Evolutionary conservation across 1,140 invertebrate genomes (phyloP).

Genomic region (Calliopsis andreniformis): DNA sequence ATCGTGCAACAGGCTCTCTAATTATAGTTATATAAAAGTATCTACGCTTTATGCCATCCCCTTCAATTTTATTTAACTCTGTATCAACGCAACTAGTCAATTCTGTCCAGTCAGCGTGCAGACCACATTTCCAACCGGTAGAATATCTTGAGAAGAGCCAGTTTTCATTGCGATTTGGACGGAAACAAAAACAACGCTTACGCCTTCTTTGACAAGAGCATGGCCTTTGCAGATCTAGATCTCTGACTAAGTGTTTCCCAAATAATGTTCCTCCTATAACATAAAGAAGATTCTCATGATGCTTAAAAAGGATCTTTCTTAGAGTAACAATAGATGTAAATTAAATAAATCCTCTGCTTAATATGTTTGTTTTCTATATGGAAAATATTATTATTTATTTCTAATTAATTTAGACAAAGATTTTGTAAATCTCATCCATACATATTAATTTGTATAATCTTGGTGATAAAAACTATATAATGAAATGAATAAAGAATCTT

Average conservation of each 20-base stretch:
- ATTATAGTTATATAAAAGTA: slow-evolving; percentile 99
- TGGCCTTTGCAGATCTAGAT: slow-evolving; percentile 93
- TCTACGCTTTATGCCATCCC: slow-evolving; percentile 88
- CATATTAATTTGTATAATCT: no score
- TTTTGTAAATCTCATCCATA: no score
- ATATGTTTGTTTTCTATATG: no score
- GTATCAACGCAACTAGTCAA: slow-evolving; percentile 93
- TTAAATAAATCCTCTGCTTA: no score
- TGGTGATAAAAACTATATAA: no score
- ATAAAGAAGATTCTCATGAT: slow-evolving; percentile 22
- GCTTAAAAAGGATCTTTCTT: background rate
- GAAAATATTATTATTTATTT: no score
- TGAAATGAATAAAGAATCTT: no score
- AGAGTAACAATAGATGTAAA: no score
- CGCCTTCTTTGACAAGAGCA: slow-evolving; percentile 92
- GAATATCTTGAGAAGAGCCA: slow-evolving; percentile 99
- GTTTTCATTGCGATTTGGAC: slow-evolving; percentile 93
- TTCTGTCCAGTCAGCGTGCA: slow-evolving; percentile 99
- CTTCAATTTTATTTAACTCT: slow-evolving; percentile 93
- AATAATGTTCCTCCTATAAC: slow-evolving; percentile 92
- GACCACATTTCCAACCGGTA: slow-evolving; percentile 98
- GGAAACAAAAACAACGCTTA: slow-evolving; percentile 96
- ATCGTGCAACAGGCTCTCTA: slow-evolving; percentile 94
- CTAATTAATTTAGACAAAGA: no score
- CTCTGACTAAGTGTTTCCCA: slow-evolving; percentile 95